These are phyloP conservation scores for Rhabdophis nuchalis DNA, from an alignment of 2,797 vertebrate species.

Conservation along the genomic window DNA sequence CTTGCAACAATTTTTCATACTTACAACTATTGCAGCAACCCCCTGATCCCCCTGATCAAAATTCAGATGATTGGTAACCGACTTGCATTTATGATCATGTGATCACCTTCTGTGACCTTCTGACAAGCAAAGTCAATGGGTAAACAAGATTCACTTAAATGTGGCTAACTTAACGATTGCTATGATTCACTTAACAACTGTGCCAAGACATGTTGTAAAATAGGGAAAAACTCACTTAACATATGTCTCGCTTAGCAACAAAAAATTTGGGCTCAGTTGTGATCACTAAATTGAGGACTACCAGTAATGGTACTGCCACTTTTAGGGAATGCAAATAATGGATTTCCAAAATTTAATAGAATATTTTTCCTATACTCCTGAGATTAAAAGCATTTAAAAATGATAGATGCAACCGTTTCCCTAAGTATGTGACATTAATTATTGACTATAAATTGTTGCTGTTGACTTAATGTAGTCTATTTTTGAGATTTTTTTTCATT, in stretches of 20 bases:
- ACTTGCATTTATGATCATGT: neutral
- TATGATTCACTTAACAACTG: neutral
- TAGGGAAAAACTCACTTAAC: neutral
- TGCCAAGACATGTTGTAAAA: neutral
- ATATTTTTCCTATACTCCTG: neutral
- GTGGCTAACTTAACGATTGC: neutral
- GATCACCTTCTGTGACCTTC: neutral
- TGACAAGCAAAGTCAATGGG: neutral
- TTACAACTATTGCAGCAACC: neutral
- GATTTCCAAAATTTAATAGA: neutral
- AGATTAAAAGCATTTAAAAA: neutral
- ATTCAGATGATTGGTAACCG: neutral
- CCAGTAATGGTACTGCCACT: neutral
- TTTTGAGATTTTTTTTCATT: neutral
- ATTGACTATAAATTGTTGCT: neutral
- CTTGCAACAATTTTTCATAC: neutral
- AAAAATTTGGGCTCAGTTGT: neutral
- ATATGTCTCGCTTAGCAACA: neutral
- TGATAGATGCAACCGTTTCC: neutral
- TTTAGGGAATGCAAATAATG: neutral
- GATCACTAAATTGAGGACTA: neutral
- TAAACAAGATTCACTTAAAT: neutral
- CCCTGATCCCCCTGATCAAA: neutral
- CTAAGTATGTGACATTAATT: neutral
- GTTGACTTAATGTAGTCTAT: neutral